These are phyloP conservation scores for Heterotis niloticus DNA, from an alignment of 2,113 vertebrate species.

Conservation along the genomic window DNA sequence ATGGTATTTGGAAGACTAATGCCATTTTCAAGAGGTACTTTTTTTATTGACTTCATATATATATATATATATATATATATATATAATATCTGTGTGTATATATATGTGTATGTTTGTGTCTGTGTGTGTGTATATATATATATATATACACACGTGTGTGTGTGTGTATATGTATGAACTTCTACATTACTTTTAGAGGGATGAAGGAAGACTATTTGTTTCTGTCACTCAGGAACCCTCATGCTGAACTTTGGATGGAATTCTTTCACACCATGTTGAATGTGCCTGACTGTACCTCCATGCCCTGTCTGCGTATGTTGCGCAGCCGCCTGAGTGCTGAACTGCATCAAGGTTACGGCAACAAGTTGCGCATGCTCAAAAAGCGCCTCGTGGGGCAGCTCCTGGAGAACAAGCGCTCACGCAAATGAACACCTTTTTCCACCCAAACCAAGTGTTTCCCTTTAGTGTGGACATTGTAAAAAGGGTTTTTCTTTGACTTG, in stretches of 20 bases:
- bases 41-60: background rate
- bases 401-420: slow-evolving; percentile 65
- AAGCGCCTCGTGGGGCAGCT: slow-evolving; percentile 77
- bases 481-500: background rate
- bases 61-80: no score
- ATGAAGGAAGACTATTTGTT: background rate
- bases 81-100: no score
- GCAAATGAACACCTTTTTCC: slow-evolving; percentile 36
- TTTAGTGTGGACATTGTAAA: background rate
- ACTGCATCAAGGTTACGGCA: slow-evolving; percentile 67
- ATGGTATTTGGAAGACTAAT: slow-evolving; percentile 77
- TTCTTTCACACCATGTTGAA: slow-evolving; percentile 85
- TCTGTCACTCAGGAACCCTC: slow-evolving; percentile 67
- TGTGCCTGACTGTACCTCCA: slow-evolving; percentile 62
- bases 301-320: slow-evolving; percentile 62
- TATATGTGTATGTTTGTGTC: no score
- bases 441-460: no score
- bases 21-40: slow-evolving; percentile 76
- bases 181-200: background rate
- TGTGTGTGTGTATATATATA: no score
- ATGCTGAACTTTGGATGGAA: slow-evolving; percentile 78
- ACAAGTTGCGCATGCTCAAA: slow-evolving; percentile 70
- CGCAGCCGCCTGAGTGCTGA: slow-evolving; percentile 55
- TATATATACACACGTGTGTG: no score
- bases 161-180: no score